phyloP scores from a whole-genome alignment of 2,888 invertebrate species.

The Phyllotreta striolata region DNA sequence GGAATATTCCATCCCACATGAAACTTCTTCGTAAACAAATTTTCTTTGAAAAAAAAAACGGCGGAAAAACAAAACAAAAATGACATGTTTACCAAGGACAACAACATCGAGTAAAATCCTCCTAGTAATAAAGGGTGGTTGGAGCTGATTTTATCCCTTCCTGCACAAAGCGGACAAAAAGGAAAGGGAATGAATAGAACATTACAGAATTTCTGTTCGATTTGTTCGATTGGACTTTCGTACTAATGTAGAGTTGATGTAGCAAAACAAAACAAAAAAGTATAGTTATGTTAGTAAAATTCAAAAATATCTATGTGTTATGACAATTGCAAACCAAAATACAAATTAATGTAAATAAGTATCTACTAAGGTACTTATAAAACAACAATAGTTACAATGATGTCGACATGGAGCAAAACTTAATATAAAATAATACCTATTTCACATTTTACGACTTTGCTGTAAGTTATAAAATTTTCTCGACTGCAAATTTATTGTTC shows the following conservation, averaged over 20 bases:
- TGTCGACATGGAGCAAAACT: too few relatives aligned
- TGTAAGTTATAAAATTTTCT: background rate
- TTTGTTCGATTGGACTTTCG: background rate
- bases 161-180: background rate
- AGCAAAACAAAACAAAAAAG: too few relatives aligned
- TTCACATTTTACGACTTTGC: too few relatives aligned
- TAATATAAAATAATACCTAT: too few relatives aligned
- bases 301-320: too few relatives aligned
- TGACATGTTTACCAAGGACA: constrained; percentile 10
- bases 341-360: too few relatives aligned
- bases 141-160: background rate
- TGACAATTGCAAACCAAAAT: too few relatives aligned
- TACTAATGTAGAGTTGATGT: background rate
- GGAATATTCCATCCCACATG: constrained; percentile 7
- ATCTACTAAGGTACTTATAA: too few relatives aligned
- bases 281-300: too few relatives aligned
- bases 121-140: constrained; percentile 10
- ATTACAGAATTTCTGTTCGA: background rate
- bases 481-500: background rate
- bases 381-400: too few relatives aligned
- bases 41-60: constrained; percentile 1
- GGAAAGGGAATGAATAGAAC: background rate
- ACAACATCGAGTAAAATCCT: constrained; percentile 7
- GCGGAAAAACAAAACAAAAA: constrained; percentile 16
- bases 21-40: constrained; percentile 9